Evolutionary conservation across 2,113 vertebrate genomes (phyloP), one percentile per base, ranked within the genome.

Genomic region (Halichoeres trimaculatus): DNA sequence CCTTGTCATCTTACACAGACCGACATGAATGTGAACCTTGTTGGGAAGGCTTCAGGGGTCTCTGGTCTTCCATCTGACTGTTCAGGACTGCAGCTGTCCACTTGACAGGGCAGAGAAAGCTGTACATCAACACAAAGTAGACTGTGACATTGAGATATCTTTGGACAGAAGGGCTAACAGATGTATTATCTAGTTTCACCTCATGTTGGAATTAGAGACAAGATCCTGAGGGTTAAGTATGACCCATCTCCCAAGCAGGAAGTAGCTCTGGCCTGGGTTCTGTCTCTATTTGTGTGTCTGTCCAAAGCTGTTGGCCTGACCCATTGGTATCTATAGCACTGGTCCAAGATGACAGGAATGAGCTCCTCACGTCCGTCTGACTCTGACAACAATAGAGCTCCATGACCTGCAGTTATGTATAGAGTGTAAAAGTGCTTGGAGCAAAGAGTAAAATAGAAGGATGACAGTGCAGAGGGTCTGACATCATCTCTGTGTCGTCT

Each of bases 281-380:
- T 64, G 40, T 79, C 73, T 90, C 80, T 88, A 84, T 93, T 90
- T 89, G 79, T 73, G 70, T 67, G 35, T 8, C 30, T 72, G 74
- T 50, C 76, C 86, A 85, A 85, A 89, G 70, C 75, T 24, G 36
- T 59, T 53, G 58, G 74, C 81, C 65, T 85, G 89, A 91, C 90
- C 85, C 74, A 58, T 51, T 74, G 80, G 80, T 93, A 93, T 93
- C 85, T 93, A 90, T 93, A 92, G 88, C 63, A 10, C 60, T 60
- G 62, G 84, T 85, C 76, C 70, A 84, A 81, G 76, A 85, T 66
- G 63, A 70, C 60, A 70, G 83, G 84, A 90, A 87, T 81, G 65
- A 78, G 78, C 66, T 75, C 79, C 76, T 79, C 17, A 59, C 6
- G 43, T 52, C 70, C 79, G 8, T 60, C 77, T 73, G 85, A 81